A percentile compares a stretch with the other conserved stretches of the same genome.
These are phyloP conservation scores for Taenioides sp. DNA, from an alignment of 2,797 vertebrate genomes.

Conservation along the genomic window DNA sequence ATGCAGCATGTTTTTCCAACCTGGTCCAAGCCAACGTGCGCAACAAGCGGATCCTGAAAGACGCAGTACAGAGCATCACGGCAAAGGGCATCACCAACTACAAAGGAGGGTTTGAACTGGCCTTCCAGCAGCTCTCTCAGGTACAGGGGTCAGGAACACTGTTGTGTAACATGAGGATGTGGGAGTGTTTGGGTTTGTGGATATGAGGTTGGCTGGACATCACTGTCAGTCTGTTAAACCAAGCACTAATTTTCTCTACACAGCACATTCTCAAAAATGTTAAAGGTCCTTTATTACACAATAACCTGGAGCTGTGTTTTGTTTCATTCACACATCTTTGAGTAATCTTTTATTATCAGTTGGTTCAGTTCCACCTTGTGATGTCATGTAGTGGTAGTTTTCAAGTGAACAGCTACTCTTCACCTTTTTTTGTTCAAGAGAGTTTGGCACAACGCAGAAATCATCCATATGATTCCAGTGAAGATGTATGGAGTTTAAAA, in stretches of 20 bases:
- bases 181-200: constrained; percentile 3
- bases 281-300: neutral
- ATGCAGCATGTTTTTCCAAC: constrained; percentile 89
- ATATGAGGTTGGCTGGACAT: neutral
- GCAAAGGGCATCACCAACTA: constrained; percentile 96
- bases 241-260: neutral
- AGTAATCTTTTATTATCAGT: too few relatives aligned
- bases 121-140: constrained; percentile 86
- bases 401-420: too few relatives aligned
- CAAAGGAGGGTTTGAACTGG: constrained; percentile 89
- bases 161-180: constrained; percentile 1
- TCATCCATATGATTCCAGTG: too few relatives aligned
- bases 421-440: too few relatives aligned
- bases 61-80: constrained; percentile 86
- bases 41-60: constrained; percentile 94
- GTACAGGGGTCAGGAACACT: constrained; percentile 22
- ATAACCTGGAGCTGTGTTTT: too few relatives aligned
- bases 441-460: too few relatives aligned
- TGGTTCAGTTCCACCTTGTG: too few relatives aligned
- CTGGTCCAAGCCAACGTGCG: constrained; percentile 97
- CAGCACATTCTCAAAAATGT: neutral
- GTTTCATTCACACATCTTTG: too few relatives aligned
- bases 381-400: too few relatives aligned
- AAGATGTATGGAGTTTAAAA: too few relatives aligned
- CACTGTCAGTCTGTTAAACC: constrained; percentile 14